Percentiles rank a stretch among this genome's conserved stretches.
Conservation (phyloP, 2,797 vertebrate genomes). For the Betta splendens region DNA sequence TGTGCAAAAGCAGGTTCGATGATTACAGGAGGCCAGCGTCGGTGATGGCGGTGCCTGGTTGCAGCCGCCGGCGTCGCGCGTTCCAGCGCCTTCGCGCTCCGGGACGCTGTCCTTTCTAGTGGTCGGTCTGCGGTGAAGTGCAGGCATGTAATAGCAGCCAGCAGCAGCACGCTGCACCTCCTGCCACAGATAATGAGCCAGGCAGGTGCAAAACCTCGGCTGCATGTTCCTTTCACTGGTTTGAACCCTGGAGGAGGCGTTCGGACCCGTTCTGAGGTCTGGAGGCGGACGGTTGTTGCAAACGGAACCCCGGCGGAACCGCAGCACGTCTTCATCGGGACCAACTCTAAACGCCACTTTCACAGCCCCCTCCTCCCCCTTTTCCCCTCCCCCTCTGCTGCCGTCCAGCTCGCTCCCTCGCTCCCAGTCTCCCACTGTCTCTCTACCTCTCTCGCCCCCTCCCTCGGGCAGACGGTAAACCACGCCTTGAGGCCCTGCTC, state of each 20-base stretch:
- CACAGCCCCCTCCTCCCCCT: constrained; percentile 29
- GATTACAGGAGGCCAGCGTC: constrained; percentile 14
- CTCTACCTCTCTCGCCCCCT: constrained; percentile 49
- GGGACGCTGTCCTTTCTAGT: neutral
- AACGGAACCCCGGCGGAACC: constrained; percentile 19
- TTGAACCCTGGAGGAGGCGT: neutral
- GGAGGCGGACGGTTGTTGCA: constrained; percentile 26
- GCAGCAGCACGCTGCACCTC: neutral
- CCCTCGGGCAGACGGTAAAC: constrained; percentile 82
- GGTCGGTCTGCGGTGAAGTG: neutral
- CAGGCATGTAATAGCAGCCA: neutral
- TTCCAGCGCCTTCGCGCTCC: too few relatives aligned
- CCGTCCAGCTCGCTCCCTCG: constrained; percentile 46
- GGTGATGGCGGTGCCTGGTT: neutral
- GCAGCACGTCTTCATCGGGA: constrained; percentile 58
- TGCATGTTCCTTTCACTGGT: neutral
- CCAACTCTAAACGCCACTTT: constrained; percentile 69
- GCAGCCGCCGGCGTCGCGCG: constrained; percentile 9
- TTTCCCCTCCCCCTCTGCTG: neutral
- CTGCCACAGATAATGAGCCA: neutral
- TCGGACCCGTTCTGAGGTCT: neutral
- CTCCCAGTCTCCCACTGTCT: constrained; percentile 10
- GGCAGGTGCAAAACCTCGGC: neutral
- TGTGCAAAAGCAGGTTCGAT: constrained; percentile 23
- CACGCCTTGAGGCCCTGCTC: constrained; percentile 87